Conservation (phyloP, 2,888 invertebrate genomes). For the Agonopterix subpropinquella region DNA sequence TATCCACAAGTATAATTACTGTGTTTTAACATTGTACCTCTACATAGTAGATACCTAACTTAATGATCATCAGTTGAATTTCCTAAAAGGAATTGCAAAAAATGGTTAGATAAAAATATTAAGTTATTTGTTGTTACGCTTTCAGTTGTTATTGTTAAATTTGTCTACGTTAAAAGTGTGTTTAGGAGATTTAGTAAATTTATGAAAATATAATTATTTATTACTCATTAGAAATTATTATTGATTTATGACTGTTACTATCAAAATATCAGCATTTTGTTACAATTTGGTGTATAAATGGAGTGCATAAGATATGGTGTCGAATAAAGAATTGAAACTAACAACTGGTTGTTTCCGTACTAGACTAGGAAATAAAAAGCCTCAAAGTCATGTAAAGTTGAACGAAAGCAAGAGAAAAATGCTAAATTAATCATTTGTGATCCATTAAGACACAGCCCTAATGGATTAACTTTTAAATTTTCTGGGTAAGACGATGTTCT, state of each 20-base stretch:
- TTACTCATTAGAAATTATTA: background rate
- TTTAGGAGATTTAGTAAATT: background rate
- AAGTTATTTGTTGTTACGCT: constrained; percentile 16
- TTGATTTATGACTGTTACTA: constrained; percentile 4
- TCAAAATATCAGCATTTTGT: constrained; percentile 59
- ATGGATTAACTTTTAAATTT: too few relatives aligned
- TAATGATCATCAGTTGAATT: constrained; percentile 9
- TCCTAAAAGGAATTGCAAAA: constrained; percentile 29
- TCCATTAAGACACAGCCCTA: too few relatives aligned
- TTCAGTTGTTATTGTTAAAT: constrained; percentile 10
- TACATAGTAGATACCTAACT: too few relatives aligned
- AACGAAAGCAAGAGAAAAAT: too few relatives aligned
- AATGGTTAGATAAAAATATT: background rate
- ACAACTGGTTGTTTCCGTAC: background rate
- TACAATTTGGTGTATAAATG: constrained; percentile 70
- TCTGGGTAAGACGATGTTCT: background rate
- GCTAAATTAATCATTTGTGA: too few relatives aligned
- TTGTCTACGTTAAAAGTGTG: constrained; percentile 4
- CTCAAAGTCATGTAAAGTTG: too few relatives aligned
- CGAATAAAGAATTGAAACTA: constrained; percentile 60
- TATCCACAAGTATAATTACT: too few relatives aligned
- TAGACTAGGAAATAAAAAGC: too few relatives aligned
- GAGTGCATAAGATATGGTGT: constrained; percentile 67
- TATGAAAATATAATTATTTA: background rate
- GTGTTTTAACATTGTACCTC: too few relatives aligned